phyloP scores from a whole-genome alignment of 92 coral and sea anemone genomes.

The Siderastrea siderea region DNA sequence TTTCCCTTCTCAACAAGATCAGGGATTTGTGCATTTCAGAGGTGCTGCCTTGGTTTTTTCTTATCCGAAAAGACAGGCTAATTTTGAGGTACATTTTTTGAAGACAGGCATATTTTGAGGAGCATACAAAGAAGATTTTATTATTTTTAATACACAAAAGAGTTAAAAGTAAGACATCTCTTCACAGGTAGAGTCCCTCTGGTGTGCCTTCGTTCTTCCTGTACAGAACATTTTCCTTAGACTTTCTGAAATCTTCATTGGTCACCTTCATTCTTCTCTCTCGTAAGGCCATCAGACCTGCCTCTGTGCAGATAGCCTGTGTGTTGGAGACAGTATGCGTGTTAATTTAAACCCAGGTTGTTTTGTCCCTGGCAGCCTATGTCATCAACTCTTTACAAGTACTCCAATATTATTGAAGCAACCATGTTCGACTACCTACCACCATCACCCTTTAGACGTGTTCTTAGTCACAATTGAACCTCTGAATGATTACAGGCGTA shows the following conservation, averaged over 20 bases:
- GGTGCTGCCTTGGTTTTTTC: no score
- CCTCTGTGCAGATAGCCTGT: slow-evolving; percentile 98
- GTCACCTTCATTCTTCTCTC: slow-evolving; percentile 98
- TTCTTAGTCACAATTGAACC: no score
- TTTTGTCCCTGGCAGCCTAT: neutral
- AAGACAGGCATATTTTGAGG: neutral
- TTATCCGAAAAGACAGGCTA: no score
- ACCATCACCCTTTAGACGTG: no score
- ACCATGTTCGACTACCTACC: no score
- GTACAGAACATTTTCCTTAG: slow-evolving; percentile 94
- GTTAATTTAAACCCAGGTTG: neutral
- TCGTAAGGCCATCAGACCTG: slow-evolving; percentile 97
- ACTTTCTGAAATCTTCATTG: slow-evolving; percentile 91
- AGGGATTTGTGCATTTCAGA: no score
- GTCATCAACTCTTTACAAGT: no score
- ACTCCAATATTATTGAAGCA: no score
- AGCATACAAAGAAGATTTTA: neutral
- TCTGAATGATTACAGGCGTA: no score
- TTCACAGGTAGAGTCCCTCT: slow-evolving; percentile 89
- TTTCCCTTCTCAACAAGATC: no score
- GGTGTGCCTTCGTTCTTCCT: slow-evolving; percentile 98
- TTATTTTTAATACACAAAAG: neutral
- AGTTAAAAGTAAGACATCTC: neutral
- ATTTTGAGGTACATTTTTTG: no score
- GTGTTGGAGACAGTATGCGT: neutral